Evolutionary conservation across 2,888 invertebrate species (phyloP).

Genomic region (Sipha maydis): DNA sequence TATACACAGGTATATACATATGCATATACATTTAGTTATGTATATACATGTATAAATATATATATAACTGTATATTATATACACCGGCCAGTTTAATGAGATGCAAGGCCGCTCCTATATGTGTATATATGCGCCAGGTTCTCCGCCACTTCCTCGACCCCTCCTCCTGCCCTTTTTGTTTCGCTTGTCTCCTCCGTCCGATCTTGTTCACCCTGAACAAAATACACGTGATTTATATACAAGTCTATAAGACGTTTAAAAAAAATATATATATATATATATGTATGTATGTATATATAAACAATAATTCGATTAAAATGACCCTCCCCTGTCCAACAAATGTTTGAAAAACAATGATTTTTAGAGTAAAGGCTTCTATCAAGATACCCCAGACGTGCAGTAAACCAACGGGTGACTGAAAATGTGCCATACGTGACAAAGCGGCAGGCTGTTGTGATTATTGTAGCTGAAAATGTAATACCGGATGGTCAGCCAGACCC

Average conservation of each 20-base stretch:
- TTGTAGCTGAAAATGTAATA: conserved; percentile 4
- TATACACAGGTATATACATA: conserved; percentile 24
- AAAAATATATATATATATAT: conserved; percentile 37
- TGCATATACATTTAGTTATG: background rate
- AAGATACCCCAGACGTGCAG: background rate
- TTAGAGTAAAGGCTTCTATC: background rate
- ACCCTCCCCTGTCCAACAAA: conserved; percentile 46
- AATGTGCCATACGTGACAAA: conserved; percentile 13
- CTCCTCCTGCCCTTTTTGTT: conserved; percentile 54
- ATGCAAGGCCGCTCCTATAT: conserved; percentile 62
- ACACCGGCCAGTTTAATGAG: conserved; percentile 60
- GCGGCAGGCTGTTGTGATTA: background rate
- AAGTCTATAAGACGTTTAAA: conserved; percentile 57
- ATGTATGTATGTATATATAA: conserved; percentile 31
- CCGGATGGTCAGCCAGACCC: conserved; percentile 55
- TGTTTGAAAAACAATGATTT: conserved; percentile 49
- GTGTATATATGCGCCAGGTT: conserved; percentile 52
- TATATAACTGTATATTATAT: conserved; percentile 45
- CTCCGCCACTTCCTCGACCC: conserved; percentile 38
- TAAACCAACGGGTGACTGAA: conserved; percentile 9
- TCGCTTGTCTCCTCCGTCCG: conserved; percentile 62
- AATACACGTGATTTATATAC: conserved; percentile 62
- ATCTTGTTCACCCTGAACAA: conserved; percentile 62
- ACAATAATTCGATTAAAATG: conserved; percentile 61
- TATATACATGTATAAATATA: conserved; percentile 13